Conservation (phyloP, 2,797 vertebrate species). For the Chaunax sp. region DNA sequence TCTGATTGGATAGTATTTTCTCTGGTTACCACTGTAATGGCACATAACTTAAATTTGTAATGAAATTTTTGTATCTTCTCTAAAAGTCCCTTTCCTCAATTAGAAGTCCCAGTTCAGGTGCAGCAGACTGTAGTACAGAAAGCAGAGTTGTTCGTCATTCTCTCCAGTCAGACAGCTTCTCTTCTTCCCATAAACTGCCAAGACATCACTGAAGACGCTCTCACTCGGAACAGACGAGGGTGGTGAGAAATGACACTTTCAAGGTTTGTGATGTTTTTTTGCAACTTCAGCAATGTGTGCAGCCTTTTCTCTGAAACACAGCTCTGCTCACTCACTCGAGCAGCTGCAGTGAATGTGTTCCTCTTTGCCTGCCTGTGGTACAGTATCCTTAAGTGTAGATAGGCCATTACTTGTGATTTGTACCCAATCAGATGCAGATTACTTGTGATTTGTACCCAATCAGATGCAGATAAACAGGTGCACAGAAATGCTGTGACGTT, state of each 20-base stretch:
- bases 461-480: no score
- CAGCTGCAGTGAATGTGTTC: neutral
- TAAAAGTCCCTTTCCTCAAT: neutral
- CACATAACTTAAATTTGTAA: neutral
- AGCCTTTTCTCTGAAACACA: conserved; percentile 1
- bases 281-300: conserved; percentile 5
- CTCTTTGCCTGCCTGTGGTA: neutral
- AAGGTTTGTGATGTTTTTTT: conserved; percentile 1
- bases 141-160: neutral
- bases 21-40: no score
- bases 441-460: no score
- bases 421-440: neutral
- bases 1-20: no score
- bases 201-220: neutral
- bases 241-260: neutral
- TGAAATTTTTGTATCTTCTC: neutral
- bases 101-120: neutral
- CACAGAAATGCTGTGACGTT: no score
- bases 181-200: neutral
- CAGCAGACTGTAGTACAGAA: neutral
- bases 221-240: neutral
- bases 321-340: neutral
- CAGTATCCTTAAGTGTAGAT: neutral
- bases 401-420: neutral
- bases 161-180: neutral